Percentiles rank a stretch among this genome's conserved stretches.
phyloP scores from a whole-genome alignment of 2,888 invertebrate species.

The Silvanus unidentatus region DNA sequence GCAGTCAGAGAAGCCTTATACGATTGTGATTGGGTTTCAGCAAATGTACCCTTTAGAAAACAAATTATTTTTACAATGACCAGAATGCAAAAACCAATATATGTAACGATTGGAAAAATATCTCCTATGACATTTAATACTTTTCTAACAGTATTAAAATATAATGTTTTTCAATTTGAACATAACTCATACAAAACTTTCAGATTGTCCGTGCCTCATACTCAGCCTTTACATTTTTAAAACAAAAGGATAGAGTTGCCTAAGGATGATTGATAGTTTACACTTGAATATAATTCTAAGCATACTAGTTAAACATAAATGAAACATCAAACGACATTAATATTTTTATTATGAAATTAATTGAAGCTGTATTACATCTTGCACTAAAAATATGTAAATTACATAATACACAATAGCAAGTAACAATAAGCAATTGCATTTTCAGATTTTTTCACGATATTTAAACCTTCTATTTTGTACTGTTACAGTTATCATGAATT shows the following conservation, averaged over 20 bases:
- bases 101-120: slow-evolving; percentile 25
- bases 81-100: slow-evolving; percentile 20
- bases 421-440: no score
- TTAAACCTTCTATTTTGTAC: no score
- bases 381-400: no score
- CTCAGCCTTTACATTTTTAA: slow-evolving; percentile 20
- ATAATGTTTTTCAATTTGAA: background rate
- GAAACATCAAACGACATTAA: no score
- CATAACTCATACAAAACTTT: slow-evolving; percentile 5
- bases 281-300: no score
- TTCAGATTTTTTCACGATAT: no score
- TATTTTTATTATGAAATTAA: no score
- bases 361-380: no score
- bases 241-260: slow-evolving; percentile 12
- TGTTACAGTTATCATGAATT: no score
- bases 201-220: slow-evolving; percentile 21
- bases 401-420: no score
- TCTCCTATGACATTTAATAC: slow-evolving; percentile 22
- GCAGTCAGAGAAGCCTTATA: slow-evolving; percentile 15
- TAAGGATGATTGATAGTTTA: no score
- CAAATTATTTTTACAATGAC: slow-evolving; percentile 21
- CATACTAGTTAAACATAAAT: no score
- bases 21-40: slow-evolving; percentile 19
- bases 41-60: slow-evolving; percentile 15
- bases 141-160: slow-evolving; percentile 16